Evolutionary conservation across 92 coral and sea anemone genomes (phyloP).

Genomic region (Pocillopora grandis): DNA sequence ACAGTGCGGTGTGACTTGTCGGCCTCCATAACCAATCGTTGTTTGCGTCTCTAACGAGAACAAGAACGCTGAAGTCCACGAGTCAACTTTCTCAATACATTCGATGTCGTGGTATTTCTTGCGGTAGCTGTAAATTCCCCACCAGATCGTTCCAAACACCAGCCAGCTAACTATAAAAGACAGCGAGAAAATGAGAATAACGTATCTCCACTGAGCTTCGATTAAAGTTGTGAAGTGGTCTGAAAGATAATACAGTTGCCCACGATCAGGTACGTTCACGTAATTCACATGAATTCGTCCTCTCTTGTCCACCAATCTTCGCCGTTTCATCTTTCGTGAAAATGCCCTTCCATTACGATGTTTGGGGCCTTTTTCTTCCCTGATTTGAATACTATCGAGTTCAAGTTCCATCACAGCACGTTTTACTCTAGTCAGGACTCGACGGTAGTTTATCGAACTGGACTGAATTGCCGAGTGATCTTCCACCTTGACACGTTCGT

Average conservation of each 20-base stretch:
- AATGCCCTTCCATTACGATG: slow-evolving; percentile 62
- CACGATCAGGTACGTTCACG: slow-evolving; percentile 73
- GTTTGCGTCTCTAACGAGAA: slow-evolving; percentile 85
- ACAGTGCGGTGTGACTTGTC: slow-evolving; percentile 77
- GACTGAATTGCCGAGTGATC: slow-evolving; percentile 17
- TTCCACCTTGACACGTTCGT: slow-evolving; percentile 39
- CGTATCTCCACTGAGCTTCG: slow-evolving; percentile 94
- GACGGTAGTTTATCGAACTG: slow-evolving; percentile 34
- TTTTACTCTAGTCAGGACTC: slow-evolving; percentile 28
- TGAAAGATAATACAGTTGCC: slow-evolving; percentile 72
- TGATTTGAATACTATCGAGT: slow-evolving; percentile 44
- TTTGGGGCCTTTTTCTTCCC: slow-evolving; percentile 57
- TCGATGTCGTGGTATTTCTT: slow-evolving; percentile 29
- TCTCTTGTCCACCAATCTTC: slow-evolving; percentile 77
- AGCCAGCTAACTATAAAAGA: slow-evolving; percentile 88
- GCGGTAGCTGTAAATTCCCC: slow-evolving; percentile 81
- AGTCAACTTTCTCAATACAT: slow-evolving; percentile 84
- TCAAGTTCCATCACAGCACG: slow-evolving; percentile 65
- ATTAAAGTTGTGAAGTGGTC: slow-evolving; percentile 95
- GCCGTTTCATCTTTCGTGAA: slow-evolving; percentile 69
- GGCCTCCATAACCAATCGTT: slow-evolving; percentile 78
- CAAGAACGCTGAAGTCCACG: slow-evolving; percentile 84
- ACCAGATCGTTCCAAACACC: slow-evolving; percentile 88
- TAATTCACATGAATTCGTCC: slow-evolving; percentile 73
- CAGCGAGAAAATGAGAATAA: slow-evolving; percentile 72